Evolutionary conservation across 2,888 invertebrate genomes (phyloP), one percentile per base, ranked within the genome.

Genomic region (Harpagoxenus sublaevis): DNA sequence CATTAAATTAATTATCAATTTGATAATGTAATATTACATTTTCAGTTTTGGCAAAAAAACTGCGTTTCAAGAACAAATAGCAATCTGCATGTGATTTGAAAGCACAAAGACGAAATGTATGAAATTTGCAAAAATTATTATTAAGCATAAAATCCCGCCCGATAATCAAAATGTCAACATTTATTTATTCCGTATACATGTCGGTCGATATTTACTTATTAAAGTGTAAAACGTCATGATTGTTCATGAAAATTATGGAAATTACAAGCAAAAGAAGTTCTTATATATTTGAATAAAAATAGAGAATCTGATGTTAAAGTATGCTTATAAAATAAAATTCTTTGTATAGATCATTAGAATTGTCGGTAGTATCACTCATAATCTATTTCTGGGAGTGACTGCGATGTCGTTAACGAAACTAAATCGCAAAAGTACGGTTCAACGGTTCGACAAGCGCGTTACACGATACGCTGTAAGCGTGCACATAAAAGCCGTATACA

Each of bases 381-480:
- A 18, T 60, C 48, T 79, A 71, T 48, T 79, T 71, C 6, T 48
- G 3, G 6, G 18, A 71, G 18, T 62, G 48, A 28, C 39, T 57
- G 57, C 42, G 74, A 39, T 31, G 4, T 48, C 51, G 23, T 73
- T 68, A 31, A 66, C 74, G 70, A 86, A 88, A 88, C 62, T 55
- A 77, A 86, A 88, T 84, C 70, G 28, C 51, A 60, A 71, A 42
- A 74, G 65, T 74, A 45, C 73, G 57, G n/a, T 31, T 77, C 12
- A 53, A 68, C 18, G 71, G 18, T 79, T 81, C 28, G 62, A 45
- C 42, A 68, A 75, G 79, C 82, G 15, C 28, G 89, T 84, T 83
- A 89, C 66, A 77, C 86, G 89, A 90, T 89, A 89, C 85, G 71
- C 35, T 75, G 84, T 86, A 83, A 85, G 84, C 81, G 87, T 70